Evolutionary conservation across 1,140 invertebrate genomes (phyloP), one percentile per base, ranked within the genome.

Genomic region (Solen grandis): DNA sequence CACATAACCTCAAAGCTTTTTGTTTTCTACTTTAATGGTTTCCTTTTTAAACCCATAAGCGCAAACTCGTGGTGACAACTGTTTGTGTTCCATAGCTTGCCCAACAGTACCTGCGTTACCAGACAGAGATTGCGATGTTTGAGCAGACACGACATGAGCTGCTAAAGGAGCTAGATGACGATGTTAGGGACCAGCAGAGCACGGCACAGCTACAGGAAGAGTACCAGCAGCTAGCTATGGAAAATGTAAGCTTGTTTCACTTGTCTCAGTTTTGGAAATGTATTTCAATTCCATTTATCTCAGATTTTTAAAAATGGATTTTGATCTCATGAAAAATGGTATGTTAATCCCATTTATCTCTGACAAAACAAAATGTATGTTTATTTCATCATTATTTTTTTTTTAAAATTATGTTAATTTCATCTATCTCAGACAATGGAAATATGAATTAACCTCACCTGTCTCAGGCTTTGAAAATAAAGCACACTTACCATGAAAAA

Each of bases 51-150:
- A n/a, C n/a, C n/a, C n/a, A n/a, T n/a, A n/a, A n/a, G n/a, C n/a
- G n/a, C n/a, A n/a, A n/a, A n/a, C n/a, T n/a, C n/a, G n/a, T n/a
- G n/a, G n/a, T n/a, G n/a, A n/a, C n/a, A n/a, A n/a, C n/a, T n/a
- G n/a, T n/a, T n/a, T n/a, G n/a, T n/a, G n/a, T n/a, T n/a, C n/a
- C n/a, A n/a, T n/a, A 96, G 95, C 82, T 94, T 72, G 93, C 93
- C 13, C 85, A 92, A 69, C 89, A 93, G 76, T 93, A 93, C 85
- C 74, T 93, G 22, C 89, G 92, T 62, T 94, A 95, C 54, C 95
- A 96, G 92, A 96, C 95, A 36, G 95, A 96, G 92, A 94, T 96
- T 75, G 95, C 95, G 4, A 94, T 95, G 77, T 91, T 96, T 65
- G 93, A 94, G 52, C 95, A 95, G 87, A 87, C 94, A 84, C 95